Percentiles rank a stretch among this genome's conserved stretches.
phyloP scores from a whole-genome alignment of 1,140 invertebrate species.

The Drosophila sulfurigaster region DNA sequence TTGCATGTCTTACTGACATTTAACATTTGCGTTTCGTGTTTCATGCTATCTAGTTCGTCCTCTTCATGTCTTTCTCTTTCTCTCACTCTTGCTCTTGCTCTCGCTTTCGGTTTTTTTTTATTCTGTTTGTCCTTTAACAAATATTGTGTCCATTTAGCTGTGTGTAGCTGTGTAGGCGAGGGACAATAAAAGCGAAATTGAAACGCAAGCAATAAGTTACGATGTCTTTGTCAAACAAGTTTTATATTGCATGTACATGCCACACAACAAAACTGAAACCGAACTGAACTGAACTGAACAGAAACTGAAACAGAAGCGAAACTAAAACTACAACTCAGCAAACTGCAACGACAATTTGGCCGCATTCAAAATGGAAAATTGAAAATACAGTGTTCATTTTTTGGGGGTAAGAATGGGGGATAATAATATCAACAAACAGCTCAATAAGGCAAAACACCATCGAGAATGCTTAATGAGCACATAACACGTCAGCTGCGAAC shows the following conservation, averaged over 20 bases:
- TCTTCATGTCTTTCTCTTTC: slow-evolving; percentile 7
- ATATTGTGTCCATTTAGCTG: slow-evolving; percentile 35
- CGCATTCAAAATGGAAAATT: slow-evolving; percentile 30
- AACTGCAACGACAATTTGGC: slow-evolving; percentile 19
- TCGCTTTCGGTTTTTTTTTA: slow-evolving; percentile 28
- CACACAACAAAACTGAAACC: slow-evolving; percentile 5
- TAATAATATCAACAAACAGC: slow-evolving; percentile 56
- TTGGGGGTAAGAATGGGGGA: slow-evolving; percentile 8
- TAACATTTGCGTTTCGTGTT: slow-evolving; percentile 80
- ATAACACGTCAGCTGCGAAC: slow-evolving; percentile 30
- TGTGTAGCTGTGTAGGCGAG: slow-evolving; percentile 37
- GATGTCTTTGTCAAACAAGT: slow-evolving; percentile 63
- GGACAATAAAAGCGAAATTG: slow-evolving; percentile 67
- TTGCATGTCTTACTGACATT: slow-evolving; percentile 80
- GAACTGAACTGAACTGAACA: not conserved
- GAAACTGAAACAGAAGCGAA: not conserved
- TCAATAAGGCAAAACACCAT: slow-evolving; percentile 53
- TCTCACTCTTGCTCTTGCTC: slow-evolving; percentile 19
- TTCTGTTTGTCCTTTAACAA: slow-evolving; percentile 28
- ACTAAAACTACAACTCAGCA: not conserved
- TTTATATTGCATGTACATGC: slow-evolving; percentile 69
- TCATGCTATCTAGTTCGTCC: slow-evolving; percentile 48
- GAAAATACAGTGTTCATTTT: slow-evolving; percentile 43
- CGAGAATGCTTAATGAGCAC: slow-evolving; percentile 24
- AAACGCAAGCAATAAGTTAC: slow-evolving; percentile 62